phyloP scores from a whole-genome alignment of 2,888 invertebrate species.

The Protophormia terraenovae region DNA sequence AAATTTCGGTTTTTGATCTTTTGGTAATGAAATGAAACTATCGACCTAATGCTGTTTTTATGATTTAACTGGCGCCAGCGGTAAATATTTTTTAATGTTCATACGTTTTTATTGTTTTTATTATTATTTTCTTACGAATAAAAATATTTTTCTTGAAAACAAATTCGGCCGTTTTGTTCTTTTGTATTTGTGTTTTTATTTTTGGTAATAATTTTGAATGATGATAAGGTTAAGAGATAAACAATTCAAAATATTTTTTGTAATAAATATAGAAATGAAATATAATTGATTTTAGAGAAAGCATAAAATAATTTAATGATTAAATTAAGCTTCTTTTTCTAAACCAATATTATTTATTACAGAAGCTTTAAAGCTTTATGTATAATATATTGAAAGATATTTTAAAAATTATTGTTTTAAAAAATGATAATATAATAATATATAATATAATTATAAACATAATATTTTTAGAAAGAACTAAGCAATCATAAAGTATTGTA shows the following conservation, averaged over 20 bases:
- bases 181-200: background rate
- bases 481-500: too few relatives aligned
- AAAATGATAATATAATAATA: too few relatives aligned
- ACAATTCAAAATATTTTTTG: background rate
- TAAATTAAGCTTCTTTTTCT: background rate
- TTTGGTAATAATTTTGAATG: background rate
- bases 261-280: background rate
- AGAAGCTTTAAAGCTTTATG: background rate
- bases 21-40: conserved; percentile 28
- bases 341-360: too few relatives aligned
- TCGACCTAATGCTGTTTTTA: conserved; percentile 63
- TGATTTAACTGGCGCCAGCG: conserved; percentile 63
- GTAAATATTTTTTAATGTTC: conserved; percentile 46
- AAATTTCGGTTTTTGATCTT: conserved; percentile 19
- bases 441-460: too few relatives aligned
- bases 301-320: background rate
- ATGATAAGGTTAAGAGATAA: background rate
- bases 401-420: too few relatives aligned
- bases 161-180: too few relatives aligned
- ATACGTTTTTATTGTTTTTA: background rate
- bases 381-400: background rate
- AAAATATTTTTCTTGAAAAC: background rate
- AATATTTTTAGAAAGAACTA: too few relatives aligned
- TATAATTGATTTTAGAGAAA: background rate
- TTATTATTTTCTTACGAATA: too few relatives aligned